These are phyloP conservation scores for Blera fallax DNA, from an alignment of 2,888 invertebrate species.

Conservation along the genomic window DNA sequence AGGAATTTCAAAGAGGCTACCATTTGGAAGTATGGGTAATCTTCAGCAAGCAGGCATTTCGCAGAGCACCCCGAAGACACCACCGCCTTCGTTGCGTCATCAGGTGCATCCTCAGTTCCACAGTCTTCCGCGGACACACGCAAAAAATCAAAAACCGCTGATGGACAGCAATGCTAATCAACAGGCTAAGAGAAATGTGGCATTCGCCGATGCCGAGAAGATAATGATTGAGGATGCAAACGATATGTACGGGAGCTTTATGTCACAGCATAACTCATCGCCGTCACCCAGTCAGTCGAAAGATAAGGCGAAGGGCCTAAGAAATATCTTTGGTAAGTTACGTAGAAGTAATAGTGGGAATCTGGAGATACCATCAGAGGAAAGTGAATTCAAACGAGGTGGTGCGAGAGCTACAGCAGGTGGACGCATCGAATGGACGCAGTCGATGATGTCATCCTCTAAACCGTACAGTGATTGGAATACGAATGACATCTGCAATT, in stretches of 20 bases:
- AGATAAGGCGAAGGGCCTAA: slow-evolving; percentile 84
- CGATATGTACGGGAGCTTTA: slow-evolving; percentile 79
- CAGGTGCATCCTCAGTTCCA: slow-evolving; percentile 90
- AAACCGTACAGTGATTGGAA: slow-evolving; percentile 92
- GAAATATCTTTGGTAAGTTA: slow-evolving; percentile 87
- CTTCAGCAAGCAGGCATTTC: slow-evolving; percentile 75
- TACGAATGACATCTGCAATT: slow-evolving; percentile 89
- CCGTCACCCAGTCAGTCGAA: slow-evolving; percentile 80
- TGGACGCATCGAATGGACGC: slow-evolving; percentile 86
- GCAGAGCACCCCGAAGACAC: slow-evolving; percentile 83
- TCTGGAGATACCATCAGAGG: slow-evolving; percentile 84
- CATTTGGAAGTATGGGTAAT: slow-evolving; percentile 81
- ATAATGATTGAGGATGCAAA: slow-evolving; percentile 81
- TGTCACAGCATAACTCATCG: slow-evolving; percentile 82
- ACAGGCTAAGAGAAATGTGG: slow-evolving; percentile 67
- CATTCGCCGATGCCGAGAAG: slow-evolving; percentile 85
- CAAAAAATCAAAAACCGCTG: slow-evolving; percentile 78
- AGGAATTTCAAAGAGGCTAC: slow-evolving; percentile 76
- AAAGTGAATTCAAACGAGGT: slow-evolving; percentile 86
- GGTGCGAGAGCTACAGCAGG: slow-evolving; percentile 89
- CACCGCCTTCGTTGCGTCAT: slow-evolving; percentile 88
- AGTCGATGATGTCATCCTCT: slow-evolving; percentile 77
- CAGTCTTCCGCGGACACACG: slow-evolving; percentile 89
- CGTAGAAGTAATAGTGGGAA: slow-evolving; percentile 87
- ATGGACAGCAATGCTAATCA: slow-evolving; percentile 77